Base-by-base conservation (phyloP, 2,113 vertebrate species). In the Phrynosoma blainvillii region DNA sequence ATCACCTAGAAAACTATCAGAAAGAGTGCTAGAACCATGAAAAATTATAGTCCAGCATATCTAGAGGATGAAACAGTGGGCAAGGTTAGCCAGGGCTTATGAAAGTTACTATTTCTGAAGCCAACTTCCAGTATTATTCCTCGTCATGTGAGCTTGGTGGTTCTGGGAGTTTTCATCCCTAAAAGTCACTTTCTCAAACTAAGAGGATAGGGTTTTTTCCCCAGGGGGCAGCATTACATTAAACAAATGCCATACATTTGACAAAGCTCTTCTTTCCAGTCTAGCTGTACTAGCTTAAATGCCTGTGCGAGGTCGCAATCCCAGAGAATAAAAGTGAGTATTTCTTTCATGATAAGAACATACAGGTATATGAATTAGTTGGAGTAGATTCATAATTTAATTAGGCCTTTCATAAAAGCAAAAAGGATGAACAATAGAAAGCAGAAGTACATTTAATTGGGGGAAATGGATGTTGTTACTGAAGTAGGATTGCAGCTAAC, bases 301-400 rank as follows among this genome's bases (percentile, higher is more conserved):
- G 32, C 78, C 68, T 59, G 23, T 59, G 77, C 68, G 10, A 21
- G 47, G 25, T 56, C 23, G 32, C 18, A 70, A 27, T 56, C 47
- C 62, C 10, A 20, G 74, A 77, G 59, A 70, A 84, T 70, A 84
- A 71, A 18, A 59, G 47, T 20, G 59, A 66, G 13, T 70, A 68
- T 70, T 76, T 83, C n/a, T 66, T 79, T 78, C 68, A 88, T 83
- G n/a, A 77, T 76, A 25, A 68, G 87, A 27, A 42, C 11, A 36
- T 66, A 77, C 73, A 84, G 87, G 81, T 84, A 47, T 78, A 62
- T 47, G 65, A 88, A 78, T 42, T 68, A 77, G 54, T 87, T 74
- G 36, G 52, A 78, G 42, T 56, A 21, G 42, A 78, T 54, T 56
- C 81, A 68, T 68, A 77, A 68, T 88, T 68, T 83, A 88, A 88